Evolutionary conservation across 2,888 invertebrate species (phyloP).

Genomic region (Drosophila formosana): DNA sequence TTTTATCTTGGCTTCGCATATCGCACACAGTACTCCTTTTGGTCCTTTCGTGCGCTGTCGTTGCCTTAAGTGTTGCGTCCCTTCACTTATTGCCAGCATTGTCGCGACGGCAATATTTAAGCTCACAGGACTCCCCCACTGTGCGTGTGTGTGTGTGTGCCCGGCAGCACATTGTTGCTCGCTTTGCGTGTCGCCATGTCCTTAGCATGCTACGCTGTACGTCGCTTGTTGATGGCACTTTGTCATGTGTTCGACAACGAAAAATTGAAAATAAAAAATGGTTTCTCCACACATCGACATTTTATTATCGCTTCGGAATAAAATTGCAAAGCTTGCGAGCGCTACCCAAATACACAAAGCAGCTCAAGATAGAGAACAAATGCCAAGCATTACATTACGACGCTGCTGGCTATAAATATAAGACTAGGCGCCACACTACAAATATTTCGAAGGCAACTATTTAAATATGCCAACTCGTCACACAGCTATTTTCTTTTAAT

Average conservation of each 20-base stretch:
- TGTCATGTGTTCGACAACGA: slow-evolving; percentile 74
- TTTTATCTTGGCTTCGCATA: slow-evolving; percentile 34
- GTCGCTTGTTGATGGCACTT: slow-evolving; percentile 67
- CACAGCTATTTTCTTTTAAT: slow-evolving; percentile 1
- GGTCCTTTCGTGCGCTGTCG: slow-evolving; percentile 22
- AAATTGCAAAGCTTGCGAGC: slow-evolving; percentile 69
- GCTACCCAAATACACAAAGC: slow-evolving; percentile 28
- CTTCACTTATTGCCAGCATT: slow-evolving; percentile 44
- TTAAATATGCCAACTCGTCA: background rate
- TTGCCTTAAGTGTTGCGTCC: slow-evolving; percentile 19
- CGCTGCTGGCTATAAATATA: slow-evolving; percentile 14
- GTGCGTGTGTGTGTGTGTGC: background rate
- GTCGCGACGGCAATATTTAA: slow-evolving; percentile 60
- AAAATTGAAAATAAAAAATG: slow-evolving; percentile 78
- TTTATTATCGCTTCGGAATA: slow-evolving; percentile 45
- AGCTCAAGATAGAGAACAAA: background rate
- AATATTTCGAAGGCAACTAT: background rate
- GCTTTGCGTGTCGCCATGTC: slow-evolving; percentile 25
- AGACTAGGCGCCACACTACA: background rate
- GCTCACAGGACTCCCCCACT: slow-evolving; percentile 27
- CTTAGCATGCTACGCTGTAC: background rate
- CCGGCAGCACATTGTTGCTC: slow-evolving; percentile 40
- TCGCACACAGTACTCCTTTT: slow-evolving; percentile 2
- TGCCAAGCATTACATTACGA: slow-evolving; percentile 19
- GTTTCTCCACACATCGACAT: slow-evolving; percentile 36